Conservation (phyloP, 1,140 invertebrate species). For the Lepidurus couesii region DNA sequence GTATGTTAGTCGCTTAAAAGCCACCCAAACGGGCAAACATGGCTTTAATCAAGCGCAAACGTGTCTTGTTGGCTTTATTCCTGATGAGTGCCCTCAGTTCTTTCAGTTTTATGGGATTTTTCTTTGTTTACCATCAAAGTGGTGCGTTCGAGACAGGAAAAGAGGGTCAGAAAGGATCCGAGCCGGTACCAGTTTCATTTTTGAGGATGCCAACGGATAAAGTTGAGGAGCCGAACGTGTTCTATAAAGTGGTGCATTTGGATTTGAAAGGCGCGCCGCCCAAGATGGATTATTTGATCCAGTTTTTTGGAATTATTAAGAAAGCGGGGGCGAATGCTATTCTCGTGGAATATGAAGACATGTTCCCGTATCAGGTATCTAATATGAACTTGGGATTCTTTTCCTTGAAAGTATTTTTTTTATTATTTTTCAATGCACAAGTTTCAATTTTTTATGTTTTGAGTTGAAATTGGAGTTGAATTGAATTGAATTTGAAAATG, state of each 20-base stretch:
- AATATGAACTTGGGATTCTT: no score
- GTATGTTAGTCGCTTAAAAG: neutral
- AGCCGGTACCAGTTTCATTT: neutral
- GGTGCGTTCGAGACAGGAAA: neutral
- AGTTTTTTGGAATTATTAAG: slow-evolving; percentile 49
- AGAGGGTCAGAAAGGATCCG: neutral
- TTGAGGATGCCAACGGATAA: neutral
- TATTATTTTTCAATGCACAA: no score
- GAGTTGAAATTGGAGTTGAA: neutral
- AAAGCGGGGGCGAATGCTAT: slow-evolving; percentile 79
- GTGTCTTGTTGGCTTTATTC: neutral
- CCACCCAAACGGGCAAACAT: neutral
- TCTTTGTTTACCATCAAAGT: neutral
- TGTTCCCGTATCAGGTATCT: slow-evolving; percentile 73
- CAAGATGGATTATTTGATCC: slow-evolving; percentile 60
- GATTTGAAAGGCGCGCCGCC: slow-evolving; percentile 69
- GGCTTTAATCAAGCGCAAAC: neutral
- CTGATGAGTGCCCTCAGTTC: neutral
- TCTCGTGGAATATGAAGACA: slow-evolving; percentile 94
- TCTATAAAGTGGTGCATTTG: slow-evolving; percentile 57
- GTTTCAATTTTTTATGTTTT: no score
- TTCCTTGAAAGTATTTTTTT: no score
- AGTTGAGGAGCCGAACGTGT: neutral
- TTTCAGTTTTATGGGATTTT: neutral
- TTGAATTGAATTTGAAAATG: neutral